Base-by-base conservation (phyloP, 2,113 vertebrate genomes). In the Psilopogon haemacephalus region DNA sequence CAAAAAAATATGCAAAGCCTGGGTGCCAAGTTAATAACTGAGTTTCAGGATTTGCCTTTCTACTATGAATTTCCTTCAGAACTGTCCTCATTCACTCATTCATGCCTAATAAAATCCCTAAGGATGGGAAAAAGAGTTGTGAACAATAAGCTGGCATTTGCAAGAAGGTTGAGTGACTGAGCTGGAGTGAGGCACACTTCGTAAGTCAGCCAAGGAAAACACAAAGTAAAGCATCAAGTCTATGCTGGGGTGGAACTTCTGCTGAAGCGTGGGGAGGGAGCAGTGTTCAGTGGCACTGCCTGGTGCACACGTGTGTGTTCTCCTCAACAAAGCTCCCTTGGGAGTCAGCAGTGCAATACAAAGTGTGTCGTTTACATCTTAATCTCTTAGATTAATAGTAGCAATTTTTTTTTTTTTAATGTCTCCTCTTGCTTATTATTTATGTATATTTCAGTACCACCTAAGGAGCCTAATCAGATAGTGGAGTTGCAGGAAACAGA, bases 301-400 rank as follows among this genome's bases (percentile, higher is more conserved):
- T 2, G 11, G 56, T 16, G 8, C 1, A 1, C 42, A 9, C 33
- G 21, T 15, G 8, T 35, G 11, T 6, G 11, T 42, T 82, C 24
- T 44, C 67, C 72, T 50, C 63, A 75, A 77, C 72, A 38, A 64
- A 27, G 7, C 40, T 86, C 88, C 84, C 70, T 16, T 72, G 84
- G 83, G 88, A 94, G 35, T 78, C 76, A 69, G 55, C 70, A 75
- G 13, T 70, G 89, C 59, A 76, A 63, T 79, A 69, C 35, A 40
- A 73, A 95, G 84, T 78, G 15, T 63, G 68, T 44, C 67, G 88
- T 93, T 95, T 91, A 77, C 79, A 89, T 95, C 91, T 87, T 87
- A 91, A 95, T 95, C 89, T 95, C 46, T n/a, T 54, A 94, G 88
- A 96, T 95, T 94, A 95, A 94, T 95, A 89, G 92, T 77, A 93